Evolutionary conservation across 2,888 invertebrate species (phyloP), one percentile per base, ranked within the genome.

Genomic region (Biston stratarius): DNA sequence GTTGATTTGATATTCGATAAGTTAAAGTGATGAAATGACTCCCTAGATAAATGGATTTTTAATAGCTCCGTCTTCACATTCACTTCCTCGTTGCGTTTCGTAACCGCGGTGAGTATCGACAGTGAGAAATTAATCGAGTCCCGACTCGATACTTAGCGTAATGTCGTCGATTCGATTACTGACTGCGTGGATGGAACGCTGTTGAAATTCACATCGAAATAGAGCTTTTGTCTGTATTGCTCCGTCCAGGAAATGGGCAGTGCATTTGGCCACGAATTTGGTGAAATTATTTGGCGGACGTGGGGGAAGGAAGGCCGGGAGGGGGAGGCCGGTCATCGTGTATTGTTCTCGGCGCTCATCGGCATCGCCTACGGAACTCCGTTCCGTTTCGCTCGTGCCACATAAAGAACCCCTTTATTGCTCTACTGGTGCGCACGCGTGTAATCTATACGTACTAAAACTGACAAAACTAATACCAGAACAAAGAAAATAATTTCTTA

Each of bases 331-430:
- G 60, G 63, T 56, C 63, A 51, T 76, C 77, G 78, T 77, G 80
- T 82, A 87, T 88, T 88, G 87, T 88, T 87, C 83, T 76, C 75
- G 67, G 71, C 72, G 76, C 77, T 73, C 74, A 66, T 67, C 76
- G 81, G 75, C 79, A 81, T 78, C 82, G 82, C 78, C 77, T 73
- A 75, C 82, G 82, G 82, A 82, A 81, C 86, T 77, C 64, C 60
- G 80, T 82, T 82, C 84, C 84, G 84, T 83, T 84, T 77, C 76
- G 76, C 81, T 77, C 75, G 76, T 82, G 82, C 82, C 81, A 77
- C 87, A 85, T 89, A 90, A 89, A 89, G 85, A 83, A 83, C 81
- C 73, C 80, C 81, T 89, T 88, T 89, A 88, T 87, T 82, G 79
- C 86, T 70, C 61, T 59, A 79, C 80, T 77, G 71, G 74, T 83